Base-by-base conservation (phyloP, 2,113 vertebrate species). In the human (Homo sapiens) region DNA sequence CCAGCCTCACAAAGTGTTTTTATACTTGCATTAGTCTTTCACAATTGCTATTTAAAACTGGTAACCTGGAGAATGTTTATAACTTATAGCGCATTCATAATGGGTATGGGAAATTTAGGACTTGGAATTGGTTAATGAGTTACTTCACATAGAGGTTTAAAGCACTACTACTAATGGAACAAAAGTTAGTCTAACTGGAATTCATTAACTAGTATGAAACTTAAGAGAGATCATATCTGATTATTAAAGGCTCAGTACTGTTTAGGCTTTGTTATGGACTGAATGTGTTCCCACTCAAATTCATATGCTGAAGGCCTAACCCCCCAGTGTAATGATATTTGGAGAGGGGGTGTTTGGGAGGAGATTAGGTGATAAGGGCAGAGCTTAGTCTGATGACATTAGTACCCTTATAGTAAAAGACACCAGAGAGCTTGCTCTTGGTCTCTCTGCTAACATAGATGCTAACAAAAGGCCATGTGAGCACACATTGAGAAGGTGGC, bases 121-220 rank as follows among this genome's bases (percentile, higher is more conserved):
- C 55, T n/a, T 66, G n/a, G 35, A 57, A 80, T 17, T 61, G 43
- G 48, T n/a, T 88, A 64, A 64, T 38, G 66, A 92, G 50, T 14
- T 95, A 76, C 12, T 92, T 68, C 18, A 86, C 48, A 40, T n/a
- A 22, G 8, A 86, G 32, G 40, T 75, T 92, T 68, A 81, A 89
- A 86, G 43, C 11, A 64, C 88, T 72, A 50, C 5, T 81, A 90
- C 35, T 57, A 89, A 61, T n/a, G 59, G 94, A 97, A 79, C n/a
- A 86, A 55, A 66, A 96, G 45, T 94, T 70, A 81, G 38, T 78
- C 20, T 70, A 43, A 50, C 27, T 70, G 66, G 80, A 72, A 38
- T 82, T 94, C n/a, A 94, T 2, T 70, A 66, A 89, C 50, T 20
- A 92, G 57, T 87, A 57, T 80, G 38, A 93, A 68, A 81, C 50